These are phyloP conservation scores for Drosophila melanosoma DNA, from an alignment of 2,888 invertebrate species.

Conservation along the genomic window DNA sequence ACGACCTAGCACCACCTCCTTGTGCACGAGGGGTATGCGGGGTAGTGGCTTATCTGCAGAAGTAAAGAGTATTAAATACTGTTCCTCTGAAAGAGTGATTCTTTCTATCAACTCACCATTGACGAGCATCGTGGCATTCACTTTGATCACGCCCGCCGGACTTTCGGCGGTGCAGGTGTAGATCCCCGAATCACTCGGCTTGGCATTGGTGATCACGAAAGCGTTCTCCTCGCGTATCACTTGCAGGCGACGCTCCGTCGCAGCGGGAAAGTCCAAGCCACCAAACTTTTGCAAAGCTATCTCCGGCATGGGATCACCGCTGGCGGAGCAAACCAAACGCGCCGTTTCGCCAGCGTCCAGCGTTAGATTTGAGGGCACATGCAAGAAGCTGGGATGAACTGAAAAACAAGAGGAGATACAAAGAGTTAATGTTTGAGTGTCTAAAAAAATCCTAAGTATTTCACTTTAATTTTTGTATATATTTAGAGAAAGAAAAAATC, in stretches of 20 bases:
- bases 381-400: slow-evolving; percentile 94
- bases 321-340: slow-evolving; percentile 95
- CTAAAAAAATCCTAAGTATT: no score
- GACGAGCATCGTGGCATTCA: slow-evolving; percentile 94
- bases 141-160: slow-evolving; percentile 93
- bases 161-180: slow-evolving; percentile 98
- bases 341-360: slow-evolving; percentile 94
- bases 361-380: slow-evolving; percentile 93
- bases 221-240: slow-evolving; percentile 96
- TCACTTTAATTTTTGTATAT: no score
- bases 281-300: slow-evolving; percentile 96
- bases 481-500: background rate
- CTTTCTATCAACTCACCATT: slow-evolving; percentile 72
- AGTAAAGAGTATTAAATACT: background rate
- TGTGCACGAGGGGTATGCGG: slow-evolving; percentile 88
- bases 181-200: slow-evolving; percentile 94
- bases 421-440: background rate
- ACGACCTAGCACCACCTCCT: slow-evolving; percentile 92
- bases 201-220: slow-evolving; percentile 96
- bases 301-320: slow-evolving; percentile 94
- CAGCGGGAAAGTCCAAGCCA: slow-evolving; percentile 97
- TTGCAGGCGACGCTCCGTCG: slow-evolving; percentile 95
- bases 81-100: background rate
- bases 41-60: slow-evolving; percentile 93
- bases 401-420: slow-evolving; percentile 42